These are phyloP conservation scores for Malthinus seriepunctatus DNA, from an alignment of 2,888 invertebrate species.

Conservation along the genomic window DNA sequence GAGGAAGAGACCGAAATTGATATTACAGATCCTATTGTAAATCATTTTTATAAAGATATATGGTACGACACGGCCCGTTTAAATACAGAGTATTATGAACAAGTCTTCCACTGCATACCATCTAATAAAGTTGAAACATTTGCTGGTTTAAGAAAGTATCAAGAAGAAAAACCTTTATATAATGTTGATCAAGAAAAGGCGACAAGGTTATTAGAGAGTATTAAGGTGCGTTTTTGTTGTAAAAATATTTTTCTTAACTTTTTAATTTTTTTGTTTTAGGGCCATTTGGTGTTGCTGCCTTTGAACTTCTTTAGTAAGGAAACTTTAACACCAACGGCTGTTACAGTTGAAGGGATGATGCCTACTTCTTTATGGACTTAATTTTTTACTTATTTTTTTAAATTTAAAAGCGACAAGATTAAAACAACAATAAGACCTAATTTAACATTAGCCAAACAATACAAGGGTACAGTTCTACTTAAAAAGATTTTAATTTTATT, in stretches of 20 bases:
- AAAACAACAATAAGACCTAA: too few relatives aligned
- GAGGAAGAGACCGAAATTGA: constrained; percentile 57
- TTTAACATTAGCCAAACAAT: too few relatives aligned
- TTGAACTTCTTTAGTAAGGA: constrained; percentile 88
- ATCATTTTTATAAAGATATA: constrained; percentile 80
- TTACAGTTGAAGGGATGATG: constrained; percentile 89
- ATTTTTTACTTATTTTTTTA: not conserved
- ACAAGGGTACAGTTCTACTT: too few relatives aligned
- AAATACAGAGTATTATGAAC: constrained; percentile 89
- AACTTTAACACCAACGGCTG: constrained; percentile 78
- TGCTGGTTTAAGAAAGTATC: constrained; percentile 74
- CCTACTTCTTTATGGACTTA: constrained; percentile 92
- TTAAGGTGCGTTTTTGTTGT: constrained; percentile 61
- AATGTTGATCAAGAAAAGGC: constrained; percentile 74
- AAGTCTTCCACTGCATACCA: constrained; percentile 90
- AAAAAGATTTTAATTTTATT: too few relatives aligned
- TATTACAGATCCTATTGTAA: constrained; percentile 78
- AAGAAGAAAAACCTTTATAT: constrained; percentile 73
- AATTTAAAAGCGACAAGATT: too few relatives aligned
- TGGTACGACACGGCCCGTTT: constrained; percentile 81
- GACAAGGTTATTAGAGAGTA: constrained; percentile 70
- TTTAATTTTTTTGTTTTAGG: constrained; percentile 57
- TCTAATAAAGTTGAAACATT: constrained; percentile 81
- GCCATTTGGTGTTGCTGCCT: constrained; percentile 87
- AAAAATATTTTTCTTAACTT: not conserved